phyloP scores from a whole-genome alignment of 2,797 vertebrate species.

The Darevskia mixta region DNA sequence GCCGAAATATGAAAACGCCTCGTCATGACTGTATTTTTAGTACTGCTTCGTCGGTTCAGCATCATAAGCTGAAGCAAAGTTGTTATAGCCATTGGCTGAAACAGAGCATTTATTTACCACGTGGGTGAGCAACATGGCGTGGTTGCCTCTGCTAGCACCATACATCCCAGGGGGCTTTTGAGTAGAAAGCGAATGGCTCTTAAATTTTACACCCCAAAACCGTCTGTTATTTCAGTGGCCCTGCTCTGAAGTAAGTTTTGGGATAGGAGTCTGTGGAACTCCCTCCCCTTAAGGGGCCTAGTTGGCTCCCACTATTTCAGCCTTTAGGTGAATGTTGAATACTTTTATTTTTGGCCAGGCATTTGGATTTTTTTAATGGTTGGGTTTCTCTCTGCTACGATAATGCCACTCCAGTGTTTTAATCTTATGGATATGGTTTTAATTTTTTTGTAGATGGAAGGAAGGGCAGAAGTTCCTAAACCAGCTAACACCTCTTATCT shows the following conservation, averaged over 20 bases:
- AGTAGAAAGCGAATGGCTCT: background rate
- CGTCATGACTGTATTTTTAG: background rate
- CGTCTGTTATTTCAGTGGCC: no score
- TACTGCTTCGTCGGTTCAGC: background rate
- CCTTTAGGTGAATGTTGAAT: background rate
- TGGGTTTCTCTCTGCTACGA: background rate
- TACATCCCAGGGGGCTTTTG: background rate
- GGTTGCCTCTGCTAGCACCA: background rate
- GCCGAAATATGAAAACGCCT: background rate
- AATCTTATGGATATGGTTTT: background rate
- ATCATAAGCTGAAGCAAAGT: background rate
- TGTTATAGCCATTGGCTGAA: background rate
- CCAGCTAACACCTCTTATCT: background rate
- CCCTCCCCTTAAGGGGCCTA: no score
- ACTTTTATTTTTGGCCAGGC: background rate
- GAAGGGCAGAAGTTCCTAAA: background rate
- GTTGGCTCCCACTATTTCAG: background rate
- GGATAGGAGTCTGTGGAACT: background rate
- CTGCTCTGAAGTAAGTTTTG: background rate
- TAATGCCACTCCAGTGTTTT: background rate
- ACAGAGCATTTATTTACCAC: background rate
- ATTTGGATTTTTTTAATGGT: background rate
- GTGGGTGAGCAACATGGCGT: background rate
- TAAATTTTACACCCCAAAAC: background rate
- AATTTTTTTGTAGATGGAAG: background rate